Percentiles rank a stretch among this genome's conserved stretches.
These are phyloP conservation scores for Kryptopterus vitreolus DNA, from an alignment of 2,797 vertebrate genomes.

Conservation along the genomic window DNA sequence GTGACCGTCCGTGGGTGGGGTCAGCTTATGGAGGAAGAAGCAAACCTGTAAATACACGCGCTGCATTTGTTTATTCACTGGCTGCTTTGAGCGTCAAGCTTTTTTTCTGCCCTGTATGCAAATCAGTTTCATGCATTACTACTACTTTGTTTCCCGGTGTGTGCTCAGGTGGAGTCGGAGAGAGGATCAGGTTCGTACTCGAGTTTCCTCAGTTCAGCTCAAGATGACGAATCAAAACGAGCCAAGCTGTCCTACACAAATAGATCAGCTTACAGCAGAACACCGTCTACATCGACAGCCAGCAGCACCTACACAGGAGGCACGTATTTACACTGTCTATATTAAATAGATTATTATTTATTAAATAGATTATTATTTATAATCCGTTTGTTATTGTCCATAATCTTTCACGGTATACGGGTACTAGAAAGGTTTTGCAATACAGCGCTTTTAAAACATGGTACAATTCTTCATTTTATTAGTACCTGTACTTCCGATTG, in stretches of 20 bases:
- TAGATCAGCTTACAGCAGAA: slow-evolving; percentile 78
- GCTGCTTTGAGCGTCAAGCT: neutral
- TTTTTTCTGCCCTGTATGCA: neutral
- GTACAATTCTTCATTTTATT: no score
- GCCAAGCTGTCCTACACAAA: slow-evolving; percentile 89
- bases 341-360: no score
- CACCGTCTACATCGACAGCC: slow-evolving; percentile 74
- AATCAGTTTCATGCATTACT: neutral
- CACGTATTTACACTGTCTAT: no score
- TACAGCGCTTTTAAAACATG: no score
- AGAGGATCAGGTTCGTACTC: slow-evolving; percentile 81
- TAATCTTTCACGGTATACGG: no score
- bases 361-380: no score
- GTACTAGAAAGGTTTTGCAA: no score
- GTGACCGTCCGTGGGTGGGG: slow-evolving; percentile 76
- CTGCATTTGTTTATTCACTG: neutral
- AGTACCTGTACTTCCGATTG: no score
- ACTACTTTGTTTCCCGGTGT: neutral
- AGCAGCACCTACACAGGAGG: slow-evolving; percentile 77
- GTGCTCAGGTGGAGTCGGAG: slow-evolving; percentile 79
- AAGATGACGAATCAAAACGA: slow-evolving; percentile 91
- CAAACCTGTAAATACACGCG: slow-evolving; percentile 76
- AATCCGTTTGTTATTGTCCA: no score
- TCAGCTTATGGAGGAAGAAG: slow-evolving; percentile 77
- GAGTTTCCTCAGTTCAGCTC: slow-evolving; percentile 78